Evolutionary conservation across 2,888 invertebrate species (phyloP), one percentile per base, ranked within the genome.

Genomic region (Thereva nobilitata): DNA sequence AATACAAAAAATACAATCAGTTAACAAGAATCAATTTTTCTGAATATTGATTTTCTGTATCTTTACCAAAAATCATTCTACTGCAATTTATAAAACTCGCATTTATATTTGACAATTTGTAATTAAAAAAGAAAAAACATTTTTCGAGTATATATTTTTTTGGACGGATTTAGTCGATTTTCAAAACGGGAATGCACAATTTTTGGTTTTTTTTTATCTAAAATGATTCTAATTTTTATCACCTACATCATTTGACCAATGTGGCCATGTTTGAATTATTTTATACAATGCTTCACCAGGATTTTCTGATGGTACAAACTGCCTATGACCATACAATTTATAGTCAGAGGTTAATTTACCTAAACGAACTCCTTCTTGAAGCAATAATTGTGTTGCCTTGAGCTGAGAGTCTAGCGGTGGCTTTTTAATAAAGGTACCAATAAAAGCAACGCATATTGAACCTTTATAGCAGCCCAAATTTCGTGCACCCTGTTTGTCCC

Each of bases 401-500:
- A 91, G 70, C 75, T 87, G 84, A 37, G 82, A 78, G 35, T 81
- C 74, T 0, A 85, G 82, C 0, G 89, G 89, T 0, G 77, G 59
- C 0, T 79, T 76, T 0, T 74, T 79, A 53, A 83, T 86, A 72
- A 88, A 91, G 0, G 87, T 89, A 1, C 91, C 92, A 54, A 91
- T 86, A 71, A 91, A 89, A 2, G 87, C 86, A 8, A 92, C 86
- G 0, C 88, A 88, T 41, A 91, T 86, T 75, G 89, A 89, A 67
- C 80, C 83, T 4, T 74, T 76, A 76, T 91, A 91, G 75, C 85
- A 89, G n/a, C 86, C 83, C 49, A 83, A 83, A 0, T 90, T 85
- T 74, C 92, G 91, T 0, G 91, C 88, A 0, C 92, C 92, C 50
- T 86, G 82, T 67, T 79, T 78, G 70, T 87, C 85, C 92, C 92